phyloP scores from a whole-genome alignment of 2,113 vertebrate species.

The Anas platyrhynchos region DNA sequence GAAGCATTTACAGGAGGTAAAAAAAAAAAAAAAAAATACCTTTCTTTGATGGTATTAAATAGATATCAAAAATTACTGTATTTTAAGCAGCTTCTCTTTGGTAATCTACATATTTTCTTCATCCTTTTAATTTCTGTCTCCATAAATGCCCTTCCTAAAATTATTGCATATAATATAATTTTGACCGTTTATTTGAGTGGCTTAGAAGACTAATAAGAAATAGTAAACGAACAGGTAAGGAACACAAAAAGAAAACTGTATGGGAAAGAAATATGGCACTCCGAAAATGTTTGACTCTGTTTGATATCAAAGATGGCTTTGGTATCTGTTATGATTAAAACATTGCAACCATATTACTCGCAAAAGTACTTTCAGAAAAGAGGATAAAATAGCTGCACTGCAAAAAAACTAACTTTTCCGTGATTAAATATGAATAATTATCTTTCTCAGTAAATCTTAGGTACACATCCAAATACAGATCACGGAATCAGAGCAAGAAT shows the following conservation, averaged over 20 bases:
- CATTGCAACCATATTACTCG: background rate
- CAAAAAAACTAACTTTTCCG: background rate
- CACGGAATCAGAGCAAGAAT: background rate
- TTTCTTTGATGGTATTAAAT: slow-evolving; percentile 61
- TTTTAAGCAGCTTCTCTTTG: slow-evolving; percentile 23
- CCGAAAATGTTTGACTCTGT: background rate
- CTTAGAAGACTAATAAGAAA: slow-evolving; percentile 36
- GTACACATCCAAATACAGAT: background rate
- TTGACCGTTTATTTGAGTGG: slow-evolving; percentile 43
- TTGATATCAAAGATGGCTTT: background rate
- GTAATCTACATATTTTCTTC: slow-evolving; percentile 2
- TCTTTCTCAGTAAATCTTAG: background rate
- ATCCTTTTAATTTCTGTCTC: slow-evolving; percentile 61
- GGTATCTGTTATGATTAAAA: slow-evolving; percentile 21
- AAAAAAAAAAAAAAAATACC: background rate
- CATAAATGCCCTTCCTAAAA: slow-evolving; percentile 28
- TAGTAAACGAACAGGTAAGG: background rate
- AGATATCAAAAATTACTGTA: slow-evolving; percentile 61
- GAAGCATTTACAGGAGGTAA: slow-evolving; percentile 67
- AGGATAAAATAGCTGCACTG: background rate
- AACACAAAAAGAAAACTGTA: background rate
- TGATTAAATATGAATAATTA: background rate
- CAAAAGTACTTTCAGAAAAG: background rate
- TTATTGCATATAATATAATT: slow-evolving; percentile 52
- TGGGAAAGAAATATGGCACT: background rate